A percentile compares a stretch with the other conserved stretches of the same genome.
Evolutionary conservation across 2,113 vertebrate genomes (phyloP).

Genomic region (Caloenas nicobarica): DNA sequence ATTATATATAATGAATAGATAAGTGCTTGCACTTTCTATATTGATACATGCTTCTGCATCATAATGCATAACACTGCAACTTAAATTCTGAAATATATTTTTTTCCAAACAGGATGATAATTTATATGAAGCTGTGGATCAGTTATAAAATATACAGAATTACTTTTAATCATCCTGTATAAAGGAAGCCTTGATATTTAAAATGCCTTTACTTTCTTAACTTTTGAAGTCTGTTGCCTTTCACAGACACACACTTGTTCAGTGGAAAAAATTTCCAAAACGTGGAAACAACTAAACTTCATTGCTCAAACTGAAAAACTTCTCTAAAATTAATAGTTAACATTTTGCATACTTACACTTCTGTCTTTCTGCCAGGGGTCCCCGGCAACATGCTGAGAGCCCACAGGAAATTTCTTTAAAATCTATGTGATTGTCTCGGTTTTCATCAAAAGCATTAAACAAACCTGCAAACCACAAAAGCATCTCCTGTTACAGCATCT

Average conservation of each 20-base stretch:
- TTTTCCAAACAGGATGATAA: neutral
- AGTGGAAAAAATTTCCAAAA: neutral
- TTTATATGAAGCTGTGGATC: neutral
- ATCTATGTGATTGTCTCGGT: constrained; percentile 99
- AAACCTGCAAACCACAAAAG: constrained; percentile 82
- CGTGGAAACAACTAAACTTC: neutral
- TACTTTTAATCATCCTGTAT: neutral
- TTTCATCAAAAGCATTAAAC: constrained; percentile 99
- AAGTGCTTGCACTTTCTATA: neutral
- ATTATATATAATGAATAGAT: neutral
- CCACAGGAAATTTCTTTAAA: constrained; percentile 99
- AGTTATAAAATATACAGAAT: neutral
- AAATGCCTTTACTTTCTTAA: neutral
- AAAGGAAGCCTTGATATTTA: neutral
- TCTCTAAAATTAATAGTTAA: neutral
- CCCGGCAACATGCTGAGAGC: constrained; percentile 95
- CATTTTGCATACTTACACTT: constrained; percentile 87
- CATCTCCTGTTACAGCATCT: constrained; percentile 42
- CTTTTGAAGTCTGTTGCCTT: neutral
- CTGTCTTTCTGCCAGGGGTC: constrained; percentile 94
- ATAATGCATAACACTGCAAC: neutral
- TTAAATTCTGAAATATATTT: neutral
- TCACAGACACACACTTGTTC: neutral
- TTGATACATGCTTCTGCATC: neutral
- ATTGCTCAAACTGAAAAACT: neutral